These are phyloP conservation scores for Dastarcus helophoroides DNA, from an alignment of 2,888 invertebrate species.

Conservation along the genomic window DNA sequence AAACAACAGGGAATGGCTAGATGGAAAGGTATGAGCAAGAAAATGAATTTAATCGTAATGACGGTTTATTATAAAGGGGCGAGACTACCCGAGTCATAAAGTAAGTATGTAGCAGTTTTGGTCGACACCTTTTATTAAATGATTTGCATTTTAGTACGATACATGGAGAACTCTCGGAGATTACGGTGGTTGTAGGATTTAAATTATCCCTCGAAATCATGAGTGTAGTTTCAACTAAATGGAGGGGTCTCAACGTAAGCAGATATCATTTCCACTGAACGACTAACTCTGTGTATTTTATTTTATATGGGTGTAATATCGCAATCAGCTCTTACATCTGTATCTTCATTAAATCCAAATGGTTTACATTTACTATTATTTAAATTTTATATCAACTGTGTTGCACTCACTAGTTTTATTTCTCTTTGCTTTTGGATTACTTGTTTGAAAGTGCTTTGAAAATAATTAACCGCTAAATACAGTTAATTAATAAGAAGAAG, in stretches of 20 bases:
- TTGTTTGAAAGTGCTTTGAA: too few species aligned
- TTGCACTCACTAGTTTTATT: too few species aligned
- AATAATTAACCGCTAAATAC: too few species aligned
- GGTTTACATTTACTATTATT: too few species aligned
- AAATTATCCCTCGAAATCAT: slow-evolving; percentile 20
- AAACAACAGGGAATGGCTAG: too few species aligned
- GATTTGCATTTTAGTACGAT: slow-evolving; percentile 22
- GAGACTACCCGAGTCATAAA: slow-evolving; percentile 14
- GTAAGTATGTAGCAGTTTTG: slow-evolving; percentile 12
- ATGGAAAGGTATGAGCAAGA: slow-evolving; percentile 8
- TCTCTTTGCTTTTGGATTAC: too few species aligned
- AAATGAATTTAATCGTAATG: slow-evolving; percentile 12
- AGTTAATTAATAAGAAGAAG: too few species aligned
- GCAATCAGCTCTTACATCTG: too few species aligned
- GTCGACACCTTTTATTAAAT: slow-evolving; percentile 22
- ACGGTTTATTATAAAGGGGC: slow-evolving; percentile 15
- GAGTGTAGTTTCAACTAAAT: slow-evolving; percentile 12
- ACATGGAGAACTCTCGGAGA: slow-evolving; percentile 19
- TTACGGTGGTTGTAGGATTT: slow-evolving; percentile 19
- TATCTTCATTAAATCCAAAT: too few species aligned
- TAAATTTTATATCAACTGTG: too few species aligned
- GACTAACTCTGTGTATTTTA: slow-evolving; percentile 8
- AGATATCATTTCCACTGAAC: slow-evolving; percentile 12
- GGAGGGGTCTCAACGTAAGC: slow-evolving; percentile 10
- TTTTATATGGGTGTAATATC: too few species aligned